Evolutionary conservation across 2,888 invertebrate genomes (phyloP).

Genomic region (Ornithoptera priamus): DNA sequence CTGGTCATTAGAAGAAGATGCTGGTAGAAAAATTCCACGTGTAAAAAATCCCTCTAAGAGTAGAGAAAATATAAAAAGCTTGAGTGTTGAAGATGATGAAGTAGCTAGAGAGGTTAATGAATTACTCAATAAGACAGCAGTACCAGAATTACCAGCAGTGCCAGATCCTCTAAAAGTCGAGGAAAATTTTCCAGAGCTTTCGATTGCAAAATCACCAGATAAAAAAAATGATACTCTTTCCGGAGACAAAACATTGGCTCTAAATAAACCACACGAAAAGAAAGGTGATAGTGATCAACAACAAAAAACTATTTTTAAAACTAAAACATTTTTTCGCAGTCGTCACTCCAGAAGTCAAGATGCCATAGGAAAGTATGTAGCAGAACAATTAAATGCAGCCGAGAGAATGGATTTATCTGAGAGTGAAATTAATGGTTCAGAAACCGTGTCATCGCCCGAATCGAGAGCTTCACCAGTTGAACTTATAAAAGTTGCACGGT

Average conservation of each 20-base stretch:
- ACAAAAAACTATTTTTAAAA: constrained; percentile 76
- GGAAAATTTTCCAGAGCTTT: constrained; percentile 80
- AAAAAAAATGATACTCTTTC: constrained; percentile 45
- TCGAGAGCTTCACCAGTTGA: constrained; percentile 70
- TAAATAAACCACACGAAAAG: constrained; percentile 43
- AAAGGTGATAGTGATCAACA: constrained; percentile 45
- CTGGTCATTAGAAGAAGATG: constrained; percentile 76
- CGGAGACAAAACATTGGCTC: constrained; percentile 43
- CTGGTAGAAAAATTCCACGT: constrained; percentile 83
- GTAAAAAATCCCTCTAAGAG: constrained; percentile 71
- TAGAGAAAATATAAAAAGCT: constrained; percentile 64
- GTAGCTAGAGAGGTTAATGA: constrained; percentile 80
- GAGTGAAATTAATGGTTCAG: constrained; percentile 65
- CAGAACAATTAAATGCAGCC: constrained; percentile 72
- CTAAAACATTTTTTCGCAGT: constrained; percentile 79
- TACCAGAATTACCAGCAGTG: constrained; percentile 79
- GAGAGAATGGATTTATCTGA: constrained; percentile 69
- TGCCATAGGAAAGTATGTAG: constrained; percentile 76
- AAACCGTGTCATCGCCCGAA: constrained; percentile 61
- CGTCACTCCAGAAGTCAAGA: constrained; percentile 77
- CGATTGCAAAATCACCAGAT: constrained; percentile 72
- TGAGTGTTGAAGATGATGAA: constrained; percentile 70
- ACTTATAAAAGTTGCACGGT: constrained; percentile 76
- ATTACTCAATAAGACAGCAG: constrained; percentile 80
- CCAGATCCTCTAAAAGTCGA: constrained; percentile 76